Evolutionary conservation across 1,140 invertebrate genomes (phyloP).

Genomic region (Drosophila subpulchrella): DNA sequence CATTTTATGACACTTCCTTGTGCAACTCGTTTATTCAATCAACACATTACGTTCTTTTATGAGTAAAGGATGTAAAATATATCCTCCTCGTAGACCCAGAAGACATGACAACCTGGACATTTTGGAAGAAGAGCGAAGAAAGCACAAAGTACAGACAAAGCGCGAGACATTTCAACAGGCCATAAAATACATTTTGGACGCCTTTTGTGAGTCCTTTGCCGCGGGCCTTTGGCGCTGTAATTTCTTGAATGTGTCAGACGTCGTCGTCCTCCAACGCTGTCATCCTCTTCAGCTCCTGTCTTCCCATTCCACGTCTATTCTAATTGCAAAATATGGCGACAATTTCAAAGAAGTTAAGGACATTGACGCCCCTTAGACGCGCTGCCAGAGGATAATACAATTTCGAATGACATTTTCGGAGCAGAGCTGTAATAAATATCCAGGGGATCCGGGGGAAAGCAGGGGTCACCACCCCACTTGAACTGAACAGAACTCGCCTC

Average conservation of each 20-base stretch:
- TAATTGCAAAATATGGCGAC: slow-evolving; percentile 82
- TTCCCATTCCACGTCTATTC: slow-evolving; percentile 35
- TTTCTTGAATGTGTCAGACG: slow-evolving; percentile 77
- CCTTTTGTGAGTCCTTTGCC: slow-evolving; percentile 58
- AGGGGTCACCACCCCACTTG: slow-evolving; percentile 30
- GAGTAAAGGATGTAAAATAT: slow-evolving; percentile 6
- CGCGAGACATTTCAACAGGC: slow-evolving; percentile 73
- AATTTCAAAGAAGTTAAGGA: slow-evolving; percentile 78
- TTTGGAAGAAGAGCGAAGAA: neutral
- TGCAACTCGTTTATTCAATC: slow-evolving; percentile 37
- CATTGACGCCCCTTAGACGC: slow-evolving; percentile 63
- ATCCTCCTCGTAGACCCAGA: slow-evolving; percentile 1
- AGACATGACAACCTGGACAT: slow-evolving; percentile 49
- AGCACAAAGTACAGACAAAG: slow-evolving; percentile 33
- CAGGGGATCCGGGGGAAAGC: neutral
- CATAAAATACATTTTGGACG: slow-evolving; percentile 77
- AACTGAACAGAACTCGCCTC: slow-evolving; percentile 37
- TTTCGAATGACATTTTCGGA: slow-evolving; percentile 73
- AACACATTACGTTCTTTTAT: slow-evolving; percentile 20
- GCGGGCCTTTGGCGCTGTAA: slow-evolving; percentile 70
- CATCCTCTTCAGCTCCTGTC: slow-evolving; percentile 17
- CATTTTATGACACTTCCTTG: slow-evolving; percentile 28
- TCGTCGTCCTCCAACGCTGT: slow-evolving; percentile 4
- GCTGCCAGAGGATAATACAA: slow-evolving; percentile 75
- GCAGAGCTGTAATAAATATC: slow-evolving; percentile 61